Evolutionary conservation across 2,113 vertebrate genomes (phyloP).

Genomic region (Nematolebias whitei): DNA sequence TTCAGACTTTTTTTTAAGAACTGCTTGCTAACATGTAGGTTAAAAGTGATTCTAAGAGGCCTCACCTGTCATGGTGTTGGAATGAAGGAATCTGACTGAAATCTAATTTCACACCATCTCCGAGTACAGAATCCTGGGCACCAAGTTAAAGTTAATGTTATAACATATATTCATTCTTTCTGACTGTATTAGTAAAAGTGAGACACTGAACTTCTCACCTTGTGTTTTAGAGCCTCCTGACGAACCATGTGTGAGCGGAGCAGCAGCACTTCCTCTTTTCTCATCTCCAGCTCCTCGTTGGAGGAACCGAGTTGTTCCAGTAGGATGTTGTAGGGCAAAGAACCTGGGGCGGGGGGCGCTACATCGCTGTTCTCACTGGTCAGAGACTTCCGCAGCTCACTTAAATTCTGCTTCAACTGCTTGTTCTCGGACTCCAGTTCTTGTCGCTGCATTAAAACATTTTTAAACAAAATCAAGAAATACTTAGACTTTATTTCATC

Average conservation of each 20-base stretch:
- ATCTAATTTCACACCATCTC: constrained; percentile 60
- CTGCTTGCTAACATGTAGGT: neutral
- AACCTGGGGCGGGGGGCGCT: constrained; percentile 81
- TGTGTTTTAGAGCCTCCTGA: constrained; percentile 90
- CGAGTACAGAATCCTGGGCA: constrained; percentile 60
- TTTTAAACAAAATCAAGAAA: neutral
- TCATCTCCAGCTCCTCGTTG: constrained; percentile 91
- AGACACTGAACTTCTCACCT: constrained; percentile 73
- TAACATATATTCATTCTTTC: no score
- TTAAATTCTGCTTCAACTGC: constrained; percentile 92
- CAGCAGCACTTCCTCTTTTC: constrained; percentile 96
- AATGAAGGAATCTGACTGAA: constrained; percentile 53
- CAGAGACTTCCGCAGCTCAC: constrained; percentile 88
- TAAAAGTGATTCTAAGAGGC: neutral
- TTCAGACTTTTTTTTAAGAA: neutral
- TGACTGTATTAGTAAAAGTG: neutral
- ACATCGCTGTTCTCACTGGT: constrained; percentile 77
- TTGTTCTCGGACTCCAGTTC: constrained; percentile 96
- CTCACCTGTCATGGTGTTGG: constrained; percentile 59
- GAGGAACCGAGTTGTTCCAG: constrained; percentile 91
- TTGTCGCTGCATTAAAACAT: constrained; percentile 82
- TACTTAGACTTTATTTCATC: neutral
- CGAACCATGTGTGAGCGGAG: constrained; percentile 92
- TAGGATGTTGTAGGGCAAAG: constrained; percentile 86
- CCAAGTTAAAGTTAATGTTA: neutral